A percentile compares a stretch with the other conserved stretches of the same genome.
These are phyloP conservation scores for Labeo rohita DNA, from an alignment of 2,113 vertebrate species.

Conservation along the genomic window DNA sequence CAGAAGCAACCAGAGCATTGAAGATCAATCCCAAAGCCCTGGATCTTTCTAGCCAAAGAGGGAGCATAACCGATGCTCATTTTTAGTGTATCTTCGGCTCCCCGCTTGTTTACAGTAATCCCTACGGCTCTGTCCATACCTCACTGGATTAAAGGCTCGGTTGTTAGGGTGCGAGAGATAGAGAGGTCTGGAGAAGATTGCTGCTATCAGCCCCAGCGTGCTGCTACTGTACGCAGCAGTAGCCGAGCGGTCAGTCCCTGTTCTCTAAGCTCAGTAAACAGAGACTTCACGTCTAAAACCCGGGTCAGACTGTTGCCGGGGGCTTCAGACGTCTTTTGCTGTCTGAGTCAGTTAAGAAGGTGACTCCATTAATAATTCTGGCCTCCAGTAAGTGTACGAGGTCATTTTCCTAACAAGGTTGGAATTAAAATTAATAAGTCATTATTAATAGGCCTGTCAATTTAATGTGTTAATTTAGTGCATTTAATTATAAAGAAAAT, in stretches of 20 bases:
- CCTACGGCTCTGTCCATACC: slow-evolving; percentile 37
- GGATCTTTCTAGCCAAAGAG: slow-evolving; percentile 1
- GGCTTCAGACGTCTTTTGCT: slow-evolving; percentile 28
- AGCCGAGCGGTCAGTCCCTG: not conserved
- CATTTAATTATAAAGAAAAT: slow-evolving; percentile 1
- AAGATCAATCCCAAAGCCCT: slow-evolving; percentile 21
- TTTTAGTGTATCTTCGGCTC: slow-evolving; percentile 10
- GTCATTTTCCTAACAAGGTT: not conserved
- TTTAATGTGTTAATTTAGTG: not conserved
- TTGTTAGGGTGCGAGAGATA: slow-evolving; percentile 7
- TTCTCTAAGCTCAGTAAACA: slow-evolving; percentile 23
- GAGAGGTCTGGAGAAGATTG: slow-evolving; percentile 22
- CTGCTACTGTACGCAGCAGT: slow-evolving; percentile 13
- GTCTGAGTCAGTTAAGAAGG: not conserved
- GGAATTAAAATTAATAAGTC: slow-evolving; percentile 4
- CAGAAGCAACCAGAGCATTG: slow-evolving; percentile 17
- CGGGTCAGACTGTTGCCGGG: not conserved
- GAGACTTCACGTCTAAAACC: not conserved
- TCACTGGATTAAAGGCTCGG: slow-evolving; percentile 23
- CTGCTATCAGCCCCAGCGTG: slow-evolving; percentile 13
- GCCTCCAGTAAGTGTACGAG: not conserved
- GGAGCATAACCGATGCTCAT: not conserved
- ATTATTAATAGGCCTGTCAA: not conserved
- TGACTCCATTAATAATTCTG: slow-evolving; percentile 10
- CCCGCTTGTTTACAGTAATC: slow-evolving; percentile 37